These are phyloP conservation scores for Mormyrops boulengeri DNA, from an alignment of 2,797 vertebrate genomes.

Conservation along the genomic window DNA sequence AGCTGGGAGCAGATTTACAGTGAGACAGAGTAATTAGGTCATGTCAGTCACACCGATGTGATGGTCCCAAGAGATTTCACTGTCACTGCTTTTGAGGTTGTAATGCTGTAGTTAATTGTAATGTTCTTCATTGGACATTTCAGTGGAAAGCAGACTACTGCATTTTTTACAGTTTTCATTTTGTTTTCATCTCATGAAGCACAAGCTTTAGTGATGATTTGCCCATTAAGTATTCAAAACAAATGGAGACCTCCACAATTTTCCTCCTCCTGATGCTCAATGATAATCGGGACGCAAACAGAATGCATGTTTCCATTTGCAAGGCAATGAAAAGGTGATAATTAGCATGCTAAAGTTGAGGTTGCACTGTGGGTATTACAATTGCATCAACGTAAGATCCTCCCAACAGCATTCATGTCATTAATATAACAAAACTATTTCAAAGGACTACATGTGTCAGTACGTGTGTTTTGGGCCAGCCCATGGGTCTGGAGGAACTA, in stretches of 20 bases:
- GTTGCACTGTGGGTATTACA: constrained; percentile 36
- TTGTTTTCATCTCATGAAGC: background rate
- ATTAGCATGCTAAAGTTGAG: constrained; percentile 51
- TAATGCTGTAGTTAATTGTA: background rate
- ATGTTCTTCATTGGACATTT: constrained; percentile 30
- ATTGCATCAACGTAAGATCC: constrained; percentile 25
- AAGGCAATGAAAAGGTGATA: constrained; percentile 48
- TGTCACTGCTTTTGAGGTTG: background rate
- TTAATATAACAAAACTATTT: constrained; percentile 45
- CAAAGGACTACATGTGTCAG: constrained; percentile 38
- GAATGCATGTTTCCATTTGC: constrained; percentile 50
- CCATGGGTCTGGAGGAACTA: constrained; percentile 29
- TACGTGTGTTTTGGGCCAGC: constrained; percentile 23
- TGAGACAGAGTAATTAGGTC: background rate
- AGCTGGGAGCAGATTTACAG: background rate
- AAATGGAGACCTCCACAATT: constrained; percentile 34
- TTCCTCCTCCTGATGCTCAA: constrained; percentile 48
- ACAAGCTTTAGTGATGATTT: constrained; percentile 36
- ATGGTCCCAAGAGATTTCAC: background rate
- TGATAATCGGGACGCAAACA: constrained; percentile 58
- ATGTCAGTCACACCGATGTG: background rate
- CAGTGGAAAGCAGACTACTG: constrained; percentile 13
- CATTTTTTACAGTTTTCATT: background rate
- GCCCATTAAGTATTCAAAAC: constrained; percentile 52
- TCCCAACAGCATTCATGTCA: constrained; percentile 38